A percentile compares a stretch with the other conserved stretches of the same genome.
Evolutionary conservation across 2,113 vertebrate genomes (phyloP).

Genomic region (Gadus macrocephalus): DNA sequence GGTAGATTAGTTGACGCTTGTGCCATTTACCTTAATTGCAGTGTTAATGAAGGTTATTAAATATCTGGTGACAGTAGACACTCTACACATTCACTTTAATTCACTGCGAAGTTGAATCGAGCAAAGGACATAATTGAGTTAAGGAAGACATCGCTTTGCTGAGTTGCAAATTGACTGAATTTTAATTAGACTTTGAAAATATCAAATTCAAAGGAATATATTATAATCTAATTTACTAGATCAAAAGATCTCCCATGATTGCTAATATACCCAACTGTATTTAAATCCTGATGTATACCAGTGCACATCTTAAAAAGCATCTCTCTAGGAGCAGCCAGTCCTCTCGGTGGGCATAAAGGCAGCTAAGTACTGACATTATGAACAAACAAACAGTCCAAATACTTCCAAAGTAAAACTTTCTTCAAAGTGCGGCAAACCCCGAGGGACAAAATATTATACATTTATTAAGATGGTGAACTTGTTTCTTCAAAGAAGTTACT

Average conservation of each 20-base stretch:
- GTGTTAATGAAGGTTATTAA: not conserved
- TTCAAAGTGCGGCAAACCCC: slow-evolving; percentile 35
- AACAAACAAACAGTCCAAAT: slow-evolving; percentile 45
- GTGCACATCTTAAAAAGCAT: slow-evolving; percentile 58
- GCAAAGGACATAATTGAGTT: slow-evolving; percentile 40
- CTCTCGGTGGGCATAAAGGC: slow-evolving; percentile 36
- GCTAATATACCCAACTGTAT: slow-evolving; percentile 63
- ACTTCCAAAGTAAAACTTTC: slow-evolving; percentile 48
- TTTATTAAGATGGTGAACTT: not conserved
- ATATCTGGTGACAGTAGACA: too few species aligned
- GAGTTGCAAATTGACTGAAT: slow-evolving; percentile 64
- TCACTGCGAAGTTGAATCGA: slow-evolving; percentile 13
- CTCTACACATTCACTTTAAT: too few species aligned
- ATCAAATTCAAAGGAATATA: slow-evolving; percentile 70
- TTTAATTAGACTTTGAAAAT: slow-evolving; percentile 59
- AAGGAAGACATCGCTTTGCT: slow-evolving; percentile 63
- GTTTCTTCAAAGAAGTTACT: not conserved
- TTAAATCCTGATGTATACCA: slow-evolving; percentile 49
- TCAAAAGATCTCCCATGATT: slow-evolving; percentile 68
- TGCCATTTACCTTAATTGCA: not conserved
- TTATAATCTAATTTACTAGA: slow-evolving; percentile 72
- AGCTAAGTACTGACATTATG: slow-evolving; percentile 29
- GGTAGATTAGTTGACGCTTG: too few species aligned
- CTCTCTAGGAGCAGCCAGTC: slow-evolving; percentile 49
- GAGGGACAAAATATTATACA: slow-evolving; percentile 9